Evolutionary conservation across 2,113 vertebrate species (phyloP).

Genomic region (Machaerirhynchus nigripectus): DNA sequence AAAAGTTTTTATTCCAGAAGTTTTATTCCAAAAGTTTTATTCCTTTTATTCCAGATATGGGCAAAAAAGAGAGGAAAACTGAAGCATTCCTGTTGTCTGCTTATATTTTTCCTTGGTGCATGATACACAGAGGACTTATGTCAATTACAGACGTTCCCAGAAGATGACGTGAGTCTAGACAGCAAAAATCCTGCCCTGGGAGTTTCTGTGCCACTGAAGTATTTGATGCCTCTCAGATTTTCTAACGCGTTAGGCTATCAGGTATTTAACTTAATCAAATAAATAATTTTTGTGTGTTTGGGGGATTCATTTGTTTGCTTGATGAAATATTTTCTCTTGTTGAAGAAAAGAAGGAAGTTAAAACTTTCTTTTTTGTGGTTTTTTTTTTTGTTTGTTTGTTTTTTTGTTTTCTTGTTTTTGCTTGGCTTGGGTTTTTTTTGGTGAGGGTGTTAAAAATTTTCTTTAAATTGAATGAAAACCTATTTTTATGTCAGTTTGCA

Average conservation of each 20-base stretch:
- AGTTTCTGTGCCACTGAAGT: not conserved
- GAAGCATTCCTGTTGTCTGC: not conserved
- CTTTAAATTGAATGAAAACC: not conserved
- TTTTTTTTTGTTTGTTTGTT: not conserved
- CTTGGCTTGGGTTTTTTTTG: not conserved
- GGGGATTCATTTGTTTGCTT: rapidly evolving
- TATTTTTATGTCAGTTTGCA: not conserved
- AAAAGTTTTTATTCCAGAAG: too few relatives aligned
- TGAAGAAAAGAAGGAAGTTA: not conserved
- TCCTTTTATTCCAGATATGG: not conserved
- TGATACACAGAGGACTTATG: not conserved
- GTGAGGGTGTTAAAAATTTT: rapidly evolving
- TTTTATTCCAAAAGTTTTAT: too few relatives aligned
- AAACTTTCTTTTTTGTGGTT: not conserved
- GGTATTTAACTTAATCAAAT: not conserved
- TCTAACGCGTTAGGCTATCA: not conserved
- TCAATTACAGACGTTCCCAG: not conserved
- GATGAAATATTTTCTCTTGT: not conserved
- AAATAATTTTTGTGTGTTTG: too few relatives aligned
- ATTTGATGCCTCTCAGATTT: not conserved
- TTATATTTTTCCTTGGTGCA: not conserved
- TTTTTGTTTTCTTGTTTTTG: not conserved
- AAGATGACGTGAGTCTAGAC: not conserved
- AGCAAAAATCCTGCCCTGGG: not conserved
- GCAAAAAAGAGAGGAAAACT: not conserved